Evolutionary conservation across 2,888 invertebrate species (phyloP).

Genomic region (Dermolepida albohirtum): DNA sequence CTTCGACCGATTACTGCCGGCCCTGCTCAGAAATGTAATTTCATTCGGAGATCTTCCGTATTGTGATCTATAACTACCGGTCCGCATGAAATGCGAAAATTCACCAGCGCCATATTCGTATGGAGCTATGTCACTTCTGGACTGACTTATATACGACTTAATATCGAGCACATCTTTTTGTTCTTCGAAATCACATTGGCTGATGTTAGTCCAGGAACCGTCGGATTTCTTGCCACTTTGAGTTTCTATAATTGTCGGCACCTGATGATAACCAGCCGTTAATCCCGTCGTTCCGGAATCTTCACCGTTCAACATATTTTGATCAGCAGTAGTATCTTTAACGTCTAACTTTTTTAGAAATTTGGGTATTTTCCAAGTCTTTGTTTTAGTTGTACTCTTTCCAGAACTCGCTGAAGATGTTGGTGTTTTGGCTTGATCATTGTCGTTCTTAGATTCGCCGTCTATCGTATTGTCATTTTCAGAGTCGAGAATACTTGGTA

Average conservation of each 20-base stretch:
- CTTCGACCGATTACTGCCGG: conserved; percentile 65
- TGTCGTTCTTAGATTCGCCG: conserved; percentile 63
- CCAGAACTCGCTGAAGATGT: conserved; percentile 75
- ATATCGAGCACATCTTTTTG: conserved; percentile 75
- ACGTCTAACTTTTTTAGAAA: conserved; percentile 73
- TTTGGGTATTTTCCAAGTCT: conserved; percentile 77
- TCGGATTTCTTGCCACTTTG: conserved; percentile 42
- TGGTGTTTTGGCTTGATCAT: conserved; percentile 73
- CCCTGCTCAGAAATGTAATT: conserved; percentile 61
- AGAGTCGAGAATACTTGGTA: conserved; percentile 86
- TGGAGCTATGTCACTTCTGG: conserved; percentile 74
- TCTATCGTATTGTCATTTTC: conserved; percentile 73
- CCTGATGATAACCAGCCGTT: conserved; percentile 72
- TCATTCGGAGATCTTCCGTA: conserved; percentile 72
- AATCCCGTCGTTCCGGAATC: conserved; percentile 37
- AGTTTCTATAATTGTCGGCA: conserved; percentile 68
- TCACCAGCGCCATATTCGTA: conserved; percentile 61
- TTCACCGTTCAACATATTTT: conserved; percentile 50
- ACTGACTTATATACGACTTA: conserved; percentile 79
- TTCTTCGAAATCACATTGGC: conserved; percentile 51
- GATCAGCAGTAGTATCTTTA: conserved; percentile 59
- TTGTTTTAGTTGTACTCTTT: conserved; percentile 67
- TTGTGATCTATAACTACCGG: conserved; percentile 78
- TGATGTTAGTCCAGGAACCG: conserved; percentile 42
- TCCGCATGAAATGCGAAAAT: conserved; percentile 74